These are phyloP conservation scores for Sturnira hondurensis DNA, from an alignment of 2,113 vertebrate species.

Conservation along the genomic window DNA sequence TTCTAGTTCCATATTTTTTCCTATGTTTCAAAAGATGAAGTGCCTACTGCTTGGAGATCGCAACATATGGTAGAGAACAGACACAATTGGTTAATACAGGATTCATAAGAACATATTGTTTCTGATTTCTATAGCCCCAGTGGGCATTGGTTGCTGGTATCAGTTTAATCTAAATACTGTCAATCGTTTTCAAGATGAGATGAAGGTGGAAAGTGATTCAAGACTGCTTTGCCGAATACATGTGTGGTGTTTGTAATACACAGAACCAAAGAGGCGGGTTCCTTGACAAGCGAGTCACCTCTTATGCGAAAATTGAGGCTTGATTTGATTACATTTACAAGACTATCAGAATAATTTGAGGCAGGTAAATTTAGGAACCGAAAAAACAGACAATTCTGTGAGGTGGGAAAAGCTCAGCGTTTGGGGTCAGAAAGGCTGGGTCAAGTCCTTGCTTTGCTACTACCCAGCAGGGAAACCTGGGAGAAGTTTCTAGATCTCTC, in stretches of 20 bases:
- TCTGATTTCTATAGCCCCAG: not conserved
- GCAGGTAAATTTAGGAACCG: not conserved
- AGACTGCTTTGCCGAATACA: not conserved
- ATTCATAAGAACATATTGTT: not conserved
- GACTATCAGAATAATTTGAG: conserved; percentile 13
- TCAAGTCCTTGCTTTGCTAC: not conserved
- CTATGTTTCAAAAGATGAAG: not conserved
- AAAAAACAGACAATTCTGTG: not conserved
- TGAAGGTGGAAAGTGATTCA: not conserved
- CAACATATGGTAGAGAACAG: conserved; percentile 15
- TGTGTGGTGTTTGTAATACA: not conserved
- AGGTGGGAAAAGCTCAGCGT: not conserved
- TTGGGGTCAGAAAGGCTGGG: not conserved
- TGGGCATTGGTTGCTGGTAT: not conserved
- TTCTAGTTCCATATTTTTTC: not conserved
- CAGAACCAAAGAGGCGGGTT: not conserved
- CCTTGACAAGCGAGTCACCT: not conserved
- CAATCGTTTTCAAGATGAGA: conserved; percentile 15
- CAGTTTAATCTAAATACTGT: conserved; percentile 42
- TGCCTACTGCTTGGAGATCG: not conserved
- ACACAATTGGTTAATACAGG: not conserved
- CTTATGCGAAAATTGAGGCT: not conserved
- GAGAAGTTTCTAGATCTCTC: not conserved
- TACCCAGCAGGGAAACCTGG: not conserved
- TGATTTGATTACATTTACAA: not conserved